Evolutionary conservation across 1,140 invertebrate genomes (phyloP).

Genomic region (Odontomachus brunneus): DNA sequence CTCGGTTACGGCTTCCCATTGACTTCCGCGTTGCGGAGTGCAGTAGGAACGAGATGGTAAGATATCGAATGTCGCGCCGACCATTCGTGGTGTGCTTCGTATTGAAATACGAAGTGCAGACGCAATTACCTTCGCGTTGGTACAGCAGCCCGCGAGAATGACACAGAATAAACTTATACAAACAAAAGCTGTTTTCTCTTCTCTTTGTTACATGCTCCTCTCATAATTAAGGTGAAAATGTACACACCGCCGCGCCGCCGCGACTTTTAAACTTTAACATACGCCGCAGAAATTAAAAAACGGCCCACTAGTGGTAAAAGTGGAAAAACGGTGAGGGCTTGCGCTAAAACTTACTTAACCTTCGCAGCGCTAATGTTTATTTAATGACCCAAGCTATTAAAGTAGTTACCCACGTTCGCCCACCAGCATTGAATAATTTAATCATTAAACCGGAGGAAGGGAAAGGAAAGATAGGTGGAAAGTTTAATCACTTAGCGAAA

Average conservation of each 20-base stretch:
- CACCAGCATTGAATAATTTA: slow-evolving; percentile 33
- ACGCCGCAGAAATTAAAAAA: slow-evolving; percentile 5
- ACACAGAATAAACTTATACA: slow-evolving; percentile 3
- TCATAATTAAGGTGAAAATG: slow-evolving; percentile 20
- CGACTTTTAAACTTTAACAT: slow-evolving; percentile 27
- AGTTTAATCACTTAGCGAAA: not conserved
- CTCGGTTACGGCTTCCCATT: not conserved
- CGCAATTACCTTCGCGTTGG: slow-evolving; percentile 17
- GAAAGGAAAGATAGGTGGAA: not conserved
- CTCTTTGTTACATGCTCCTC: not conserved
- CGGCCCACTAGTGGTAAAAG: not conserved
- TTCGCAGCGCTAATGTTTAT: slow-evolving; percentile 18
- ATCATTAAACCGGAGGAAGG: slow-evolving; percentile 6
- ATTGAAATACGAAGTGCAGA: slow-evolving; percentile 17
- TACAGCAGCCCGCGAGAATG: not conserved
- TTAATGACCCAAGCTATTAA: slow-evolving; percentile 24
- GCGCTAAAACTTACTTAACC: slow-evolving; percentile 3
- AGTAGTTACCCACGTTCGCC: not conserved
- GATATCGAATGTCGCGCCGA: not conserved
- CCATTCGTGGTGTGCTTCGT: not conserved
- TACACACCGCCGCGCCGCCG: not conserved
- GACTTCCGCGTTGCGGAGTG: not conserved
- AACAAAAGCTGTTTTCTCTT: not conserved
- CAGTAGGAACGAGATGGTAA: not conserved
- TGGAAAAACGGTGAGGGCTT: not conserved